Evolutionary conservation across 2,888 invertebrate species (phyloP), one percentile per base, ranked within the genome.

Genomic region (Andrena flavipes): DNA sequence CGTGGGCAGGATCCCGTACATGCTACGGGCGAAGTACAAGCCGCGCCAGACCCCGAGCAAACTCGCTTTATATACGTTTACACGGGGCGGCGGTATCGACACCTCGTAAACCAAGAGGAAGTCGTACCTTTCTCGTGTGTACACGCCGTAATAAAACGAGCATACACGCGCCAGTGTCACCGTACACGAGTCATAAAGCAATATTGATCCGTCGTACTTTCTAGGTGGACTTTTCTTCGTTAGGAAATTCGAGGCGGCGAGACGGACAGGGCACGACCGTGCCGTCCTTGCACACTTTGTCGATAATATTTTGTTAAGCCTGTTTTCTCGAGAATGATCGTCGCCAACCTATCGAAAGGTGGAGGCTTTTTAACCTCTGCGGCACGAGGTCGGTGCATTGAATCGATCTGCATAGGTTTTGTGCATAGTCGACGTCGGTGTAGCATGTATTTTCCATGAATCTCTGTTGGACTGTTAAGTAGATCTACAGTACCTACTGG

Each of bases 51-150:
- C 74, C 56, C 71, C 84, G 76, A 85, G 82, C 82, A 87, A 87
- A 87, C 87, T 70, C 70, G 76, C 76, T 85, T 88, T 82, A 84
- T 85, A 82, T 76, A 76, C 77, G 89, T 87, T 87, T 88, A 82
- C 82, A 78, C 33, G 76, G 82, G 82, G 80, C 82, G 73, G 42
- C 85, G 84, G 84, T 85, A 88, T 88, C 88, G 88, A 87, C 88
- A 88, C 85, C 89, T 88, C 89, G 84, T 88, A 88, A 88, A 88
- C 82, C 84, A 85, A 69, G 85, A 87, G 87, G 87, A 87, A 88
- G 87, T 87, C 84, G 88, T 86, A 80, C 75, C 81, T 84, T 84
- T 73, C 76, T 60, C 73, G 62, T 79, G 81, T 83, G 67, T 80
- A 71, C 84, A 77, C 65, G 78, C 82, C 64, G 84, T 84, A 88